Evolutionary conservation across 2,113 vertebrate genomes (phyloP), one percentile per base, ranked within the genome.

Genomic region (Alouatta palliata): DNA sequence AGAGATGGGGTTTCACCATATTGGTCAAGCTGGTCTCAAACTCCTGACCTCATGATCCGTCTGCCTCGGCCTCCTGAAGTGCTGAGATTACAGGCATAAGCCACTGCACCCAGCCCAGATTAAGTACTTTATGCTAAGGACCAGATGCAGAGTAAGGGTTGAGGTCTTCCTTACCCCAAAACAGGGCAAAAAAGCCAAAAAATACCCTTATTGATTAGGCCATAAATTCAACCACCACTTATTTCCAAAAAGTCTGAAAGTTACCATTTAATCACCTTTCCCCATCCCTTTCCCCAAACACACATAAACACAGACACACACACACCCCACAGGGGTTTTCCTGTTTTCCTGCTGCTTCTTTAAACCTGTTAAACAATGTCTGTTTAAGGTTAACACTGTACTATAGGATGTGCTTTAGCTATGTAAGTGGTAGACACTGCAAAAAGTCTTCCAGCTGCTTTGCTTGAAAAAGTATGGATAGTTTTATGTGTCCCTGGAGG

Each of bases 181-280:
- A 82, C 35, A 87, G 54, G 76, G 64, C 61, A 79, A 96, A 94
- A 95, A 56, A 32, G n/a, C 17, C 47, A 64, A 45, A 52, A 87
- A 49, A 85, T 17, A 70, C 35, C 13, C 58, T 75, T 83, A 86
- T 0, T 87, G 68, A 85, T 92, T 90, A 83, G 90, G 47, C 32
- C 90, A 76, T 87, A 83, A 87, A 87, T 80, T 95, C 43, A 95
- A 83, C n/a, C 85, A 75, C 54, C 21, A 80, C 20, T 56, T 93
- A 88, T 91, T 93, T 90, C 37, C 17, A 40, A 58, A 95, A 80
- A 58, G 10, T 56, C 66, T 82, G 13, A 64, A 92, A 71, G 20
- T 87, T 95, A 14, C 16, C 58, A 43, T 85, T 81, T 87, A 70
- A 54, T 94, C 40, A 76, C n/a, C 14, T 92, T 19, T 27, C 45